Base-by-base conservation (phyloP, 37 sponge, comb jelly and placozoan genomes). In the Tethya wilhelma region DNA sequence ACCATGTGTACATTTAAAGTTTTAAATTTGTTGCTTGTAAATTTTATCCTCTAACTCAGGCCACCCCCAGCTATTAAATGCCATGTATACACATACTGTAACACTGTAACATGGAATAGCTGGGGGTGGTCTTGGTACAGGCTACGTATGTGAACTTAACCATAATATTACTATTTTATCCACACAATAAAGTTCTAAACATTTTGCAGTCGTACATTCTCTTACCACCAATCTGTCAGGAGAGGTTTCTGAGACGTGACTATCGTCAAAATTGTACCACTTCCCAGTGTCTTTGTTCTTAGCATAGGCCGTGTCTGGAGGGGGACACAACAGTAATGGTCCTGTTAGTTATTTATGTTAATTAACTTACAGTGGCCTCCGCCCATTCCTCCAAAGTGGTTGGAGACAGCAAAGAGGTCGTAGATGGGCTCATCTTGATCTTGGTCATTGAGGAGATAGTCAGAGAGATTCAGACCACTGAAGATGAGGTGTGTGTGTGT, bases 381-480 rank as follows among this genome's bases (percentile, higher is more conserved):
- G 8, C 98, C 98, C 86, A 98, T 59, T 25, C 98, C 98, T 31
- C 98, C 98, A 84, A 79, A 98, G 77, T 98, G 98, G 58, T 98
- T 98, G 30, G 90, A 93, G 22, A 98, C 90, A 41, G 94, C 98
- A 80, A 76, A 90, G 74, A 98, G 72, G 64, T 98, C 91, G 64
- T 95, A 98, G 37, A 90, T 14, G 2, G 88, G 77, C 56, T 65
- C 37, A 53, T 72, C 81, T 11, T 80, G 73, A 31, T 80, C 75
- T 23, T 66, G 49, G 45, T 70, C 49, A 4, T 81, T 44, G 23
- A 86, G 42, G 44, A n/a, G n/a, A n/a, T 63, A 76, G 17, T 67
- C 43, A 4, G 69, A 56, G 46, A 96, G 75, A 32, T 92, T 85
- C 45, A 92, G 56, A 26, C 69, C 90, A 32, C 88, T 89, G 53